phyloP scores from a whole-genome alignment of 2,113 vertebrate species.

The Macrotus californicus region DNA sequence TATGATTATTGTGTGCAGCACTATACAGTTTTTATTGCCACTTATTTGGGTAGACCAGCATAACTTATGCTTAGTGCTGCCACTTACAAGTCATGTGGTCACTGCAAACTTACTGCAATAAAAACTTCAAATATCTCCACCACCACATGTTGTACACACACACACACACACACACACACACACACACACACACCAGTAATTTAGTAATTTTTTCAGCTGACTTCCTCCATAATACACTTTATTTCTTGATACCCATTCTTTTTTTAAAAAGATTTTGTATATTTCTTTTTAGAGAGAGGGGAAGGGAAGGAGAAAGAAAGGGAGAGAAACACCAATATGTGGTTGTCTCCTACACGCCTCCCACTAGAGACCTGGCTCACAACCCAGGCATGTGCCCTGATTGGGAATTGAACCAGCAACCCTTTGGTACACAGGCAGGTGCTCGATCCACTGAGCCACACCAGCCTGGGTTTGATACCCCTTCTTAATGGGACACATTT shows the following conservation, averaged over 20 bases:
- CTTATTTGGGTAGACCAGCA: constrained; percentile 54
- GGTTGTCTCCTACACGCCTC: no score
- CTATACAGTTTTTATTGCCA: constrained; percentile 61
- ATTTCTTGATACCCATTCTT: constrained; percentile 48
- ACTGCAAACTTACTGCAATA: constrained; percentile 37
- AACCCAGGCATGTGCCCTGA: no score
- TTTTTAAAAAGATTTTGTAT: no score
- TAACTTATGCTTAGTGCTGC: constrained; percentile 50
- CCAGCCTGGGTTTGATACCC: background rate
- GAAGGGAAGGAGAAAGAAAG: no score
- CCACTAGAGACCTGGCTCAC: no score
- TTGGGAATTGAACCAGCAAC: no score
- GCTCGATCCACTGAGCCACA: no score
- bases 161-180: constrained; percentile 16
- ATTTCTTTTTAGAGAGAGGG: no score
- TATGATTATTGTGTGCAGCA: background rate
- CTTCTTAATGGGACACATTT: constrained; percentile 30
- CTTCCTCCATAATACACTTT: constrained; percentile 22
- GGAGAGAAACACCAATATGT: no score
- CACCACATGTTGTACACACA: constrained; percentile 28
- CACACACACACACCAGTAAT: constrained; percentile 24
- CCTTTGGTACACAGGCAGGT: no score
- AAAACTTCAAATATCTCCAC: constrained; percentile 48
- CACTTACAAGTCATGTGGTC: constrained; percentile 46
- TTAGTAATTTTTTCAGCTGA: constrained; percentile 43